Conservation (phyloP, 2,113 vertebrate species). For the Rhinopithecus roxellana region DNA sequence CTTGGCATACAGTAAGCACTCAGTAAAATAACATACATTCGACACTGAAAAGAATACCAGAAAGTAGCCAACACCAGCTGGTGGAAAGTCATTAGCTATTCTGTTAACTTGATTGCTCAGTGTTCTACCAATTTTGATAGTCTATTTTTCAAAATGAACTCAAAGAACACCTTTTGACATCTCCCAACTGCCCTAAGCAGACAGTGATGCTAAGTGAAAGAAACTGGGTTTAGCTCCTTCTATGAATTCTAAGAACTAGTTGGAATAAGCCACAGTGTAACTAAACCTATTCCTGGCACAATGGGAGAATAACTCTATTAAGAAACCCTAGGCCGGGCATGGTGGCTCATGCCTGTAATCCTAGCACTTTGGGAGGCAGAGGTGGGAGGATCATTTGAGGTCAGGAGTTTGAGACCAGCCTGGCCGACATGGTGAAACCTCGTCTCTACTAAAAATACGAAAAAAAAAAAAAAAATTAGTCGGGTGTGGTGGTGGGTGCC, state of each 20-base stretch:
- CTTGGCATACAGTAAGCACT: not conserved
- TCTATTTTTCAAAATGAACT: not conserved
- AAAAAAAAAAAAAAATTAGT: too few species aligned
- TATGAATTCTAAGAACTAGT: not conserved
- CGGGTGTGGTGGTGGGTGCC: accelerated
- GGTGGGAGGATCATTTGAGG: too few species aligned
- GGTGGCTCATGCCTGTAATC: too few species aligned
- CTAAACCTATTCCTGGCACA: not conserved
- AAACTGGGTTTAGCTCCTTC: not conserved
- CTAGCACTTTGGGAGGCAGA: too few species aligned
- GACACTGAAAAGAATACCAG: not conserved
- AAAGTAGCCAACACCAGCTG: not conserved
- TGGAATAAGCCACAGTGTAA: not conserved
- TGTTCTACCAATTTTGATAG: not conserved
- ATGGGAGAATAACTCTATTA: not conserved
- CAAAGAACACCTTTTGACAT: not conserved
- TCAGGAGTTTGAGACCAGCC: too few species aligned
- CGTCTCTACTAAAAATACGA: too few species aligned
- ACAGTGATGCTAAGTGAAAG: not conserved
- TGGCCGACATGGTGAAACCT: too few species aligned
- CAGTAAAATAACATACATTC: not conserved
- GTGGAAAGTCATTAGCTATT: not conserved
- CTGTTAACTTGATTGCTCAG: not conserved
- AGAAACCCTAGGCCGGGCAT: not conserved
- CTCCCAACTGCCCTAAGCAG: not conserved